Percentiles rank a stretch among this genome's conserved stretches.
phyloP scores from a whole-genome alignment of 2,113 vertebrate species.

The Tretioscincus oriximinensis region DNA sequence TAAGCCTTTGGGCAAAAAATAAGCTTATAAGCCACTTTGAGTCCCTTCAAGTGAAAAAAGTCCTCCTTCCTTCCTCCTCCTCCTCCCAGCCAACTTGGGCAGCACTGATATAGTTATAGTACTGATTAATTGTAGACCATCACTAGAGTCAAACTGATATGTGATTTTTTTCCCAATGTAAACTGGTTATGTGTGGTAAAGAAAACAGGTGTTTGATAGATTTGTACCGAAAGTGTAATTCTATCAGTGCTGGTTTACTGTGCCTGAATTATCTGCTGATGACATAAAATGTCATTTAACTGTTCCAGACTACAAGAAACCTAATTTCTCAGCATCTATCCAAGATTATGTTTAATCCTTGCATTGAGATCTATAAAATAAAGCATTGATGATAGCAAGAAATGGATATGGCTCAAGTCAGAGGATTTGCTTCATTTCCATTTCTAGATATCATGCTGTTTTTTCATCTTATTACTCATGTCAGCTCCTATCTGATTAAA shows the following conservation, averaged over 20 bases:
- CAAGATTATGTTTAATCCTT: neutral
- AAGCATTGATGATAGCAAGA: neutral
- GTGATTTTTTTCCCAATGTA: neutral
- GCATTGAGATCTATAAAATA: neutral
- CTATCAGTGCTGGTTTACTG: neutral
- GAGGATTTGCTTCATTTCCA: neutral
- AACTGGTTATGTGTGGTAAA: neutral
- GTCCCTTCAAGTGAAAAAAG: neutral
- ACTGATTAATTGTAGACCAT: neutral
- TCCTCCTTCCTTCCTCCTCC: neutral
- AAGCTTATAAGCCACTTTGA: too few relatives aligned
- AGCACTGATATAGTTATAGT: neutral
- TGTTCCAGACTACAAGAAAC: neutral
- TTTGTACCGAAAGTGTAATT: neutral
- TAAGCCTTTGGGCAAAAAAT: too few relatives aligned
- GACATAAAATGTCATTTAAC: neutral
- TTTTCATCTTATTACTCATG: neutral
- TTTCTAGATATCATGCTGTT: neutral
- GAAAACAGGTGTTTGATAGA: too few relatives aligned
- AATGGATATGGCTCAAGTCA: conserved; percentile 7
- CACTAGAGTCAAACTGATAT: neutral
- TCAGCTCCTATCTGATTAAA: neutral
- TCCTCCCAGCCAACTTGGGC: neutral
- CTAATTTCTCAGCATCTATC: conserved; percentile 16
- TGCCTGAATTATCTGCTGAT: neutral